Evolutionary conservation across 2,113 vertebrate genomes (phyloP).

Genomic region (Amphiprion percula): DNA sequence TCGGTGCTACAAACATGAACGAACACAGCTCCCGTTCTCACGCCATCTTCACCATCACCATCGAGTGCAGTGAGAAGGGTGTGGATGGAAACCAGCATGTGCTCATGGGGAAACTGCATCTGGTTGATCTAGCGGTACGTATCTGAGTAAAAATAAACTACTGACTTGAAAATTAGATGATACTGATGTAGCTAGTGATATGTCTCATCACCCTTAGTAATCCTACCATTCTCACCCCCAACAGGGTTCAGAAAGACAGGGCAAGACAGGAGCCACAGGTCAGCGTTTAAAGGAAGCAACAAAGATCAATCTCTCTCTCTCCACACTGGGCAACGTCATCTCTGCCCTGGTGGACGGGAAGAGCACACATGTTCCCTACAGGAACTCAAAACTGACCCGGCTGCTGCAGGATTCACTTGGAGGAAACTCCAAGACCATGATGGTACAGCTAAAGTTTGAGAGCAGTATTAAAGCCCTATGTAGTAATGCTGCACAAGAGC

Average conservation of each 20-base stretch:
- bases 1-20: slow-evolving; percentile 99
- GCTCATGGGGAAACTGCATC: slow-evolving; percentile 97
- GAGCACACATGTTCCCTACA: slow-evolving; percentile 98
- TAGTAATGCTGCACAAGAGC: too few relatives aligned
- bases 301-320: slow-evolving; percentile 98
- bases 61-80: slow-evolving; percentile 98
- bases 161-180: neutral
- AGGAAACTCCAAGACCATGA: slow-evolving; percentile 99
- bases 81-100: slow-evolving; percentile 96
- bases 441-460: slow-evolving; percentile 84
- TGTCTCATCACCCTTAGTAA: neutral
- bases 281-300: slow-evolving; percentile 98
- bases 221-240: neutral
- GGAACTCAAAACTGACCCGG: slow-evolving; percentile 97
- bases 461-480: neutral
- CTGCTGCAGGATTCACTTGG: slow-evolving; percentile 97
- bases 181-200: neutral
- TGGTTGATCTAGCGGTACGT: slow-evolving; percentile 96
- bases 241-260: slow-evolving; percentile 97
- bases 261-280: slow-evolving; percentile 97
- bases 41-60: slow-evolving; percentile 98
- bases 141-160: neutral
- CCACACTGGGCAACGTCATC: slow-evolving; percentile 97
- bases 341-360: slow-evolving; percentile 98
- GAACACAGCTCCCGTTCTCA: slow-evolving; percentile 98